phyloP scores from a whole-genome alignment of 2,113 vertebrate species.

The Oostethus manadensis region DNA sequence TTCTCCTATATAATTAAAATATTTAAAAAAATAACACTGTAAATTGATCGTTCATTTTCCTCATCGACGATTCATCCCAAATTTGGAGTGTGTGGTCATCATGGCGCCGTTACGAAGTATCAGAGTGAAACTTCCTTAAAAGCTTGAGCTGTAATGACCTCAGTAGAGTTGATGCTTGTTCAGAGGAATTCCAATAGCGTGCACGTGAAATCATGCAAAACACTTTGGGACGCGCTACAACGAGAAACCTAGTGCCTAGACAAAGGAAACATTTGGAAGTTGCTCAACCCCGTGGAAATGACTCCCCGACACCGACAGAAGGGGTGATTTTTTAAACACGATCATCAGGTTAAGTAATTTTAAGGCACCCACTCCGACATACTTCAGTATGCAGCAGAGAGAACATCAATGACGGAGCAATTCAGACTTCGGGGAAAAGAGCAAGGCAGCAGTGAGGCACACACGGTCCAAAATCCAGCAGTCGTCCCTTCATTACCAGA shows the following conservation, averaged over 20 bases:
- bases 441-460: conserved; percentile 7
- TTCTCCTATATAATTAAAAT: too few species aligned
- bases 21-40: too few species aligned
- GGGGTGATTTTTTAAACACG: background rate
- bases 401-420: background rate
- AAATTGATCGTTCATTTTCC: too few species aligned
- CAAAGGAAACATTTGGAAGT: conserved; percentile 26
- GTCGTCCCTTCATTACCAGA: conserved; percentile 60
- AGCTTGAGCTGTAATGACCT: background rate
- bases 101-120: background rate
- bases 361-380: conserved; percentile 2
- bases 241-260: conserved; percentile 30
- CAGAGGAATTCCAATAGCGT: background rate
- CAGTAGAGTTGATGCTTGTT: background rate
- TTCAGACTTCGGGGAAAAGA: conserved; percentile 32
- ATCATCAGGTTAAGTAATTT: conserved; percentile 2
- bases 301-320: conserved; percentile 10
- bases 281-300: conserved; percentile 45
- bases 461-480: conserved; percentile 24
- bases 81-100: too few species aligned
- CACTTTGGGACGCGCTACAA: conserved; percentile 26
- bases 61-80: too few species aligned
- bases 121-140: background rate
- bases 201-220: conserved; percentile 16
- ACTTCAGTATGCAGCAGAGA: background rate